Evolutionary conservation across 2,797 vertebrate species (phyloP), one percentile per base, ranked within the genome.

Genomic region (Antennarius maculatus): DNA sequence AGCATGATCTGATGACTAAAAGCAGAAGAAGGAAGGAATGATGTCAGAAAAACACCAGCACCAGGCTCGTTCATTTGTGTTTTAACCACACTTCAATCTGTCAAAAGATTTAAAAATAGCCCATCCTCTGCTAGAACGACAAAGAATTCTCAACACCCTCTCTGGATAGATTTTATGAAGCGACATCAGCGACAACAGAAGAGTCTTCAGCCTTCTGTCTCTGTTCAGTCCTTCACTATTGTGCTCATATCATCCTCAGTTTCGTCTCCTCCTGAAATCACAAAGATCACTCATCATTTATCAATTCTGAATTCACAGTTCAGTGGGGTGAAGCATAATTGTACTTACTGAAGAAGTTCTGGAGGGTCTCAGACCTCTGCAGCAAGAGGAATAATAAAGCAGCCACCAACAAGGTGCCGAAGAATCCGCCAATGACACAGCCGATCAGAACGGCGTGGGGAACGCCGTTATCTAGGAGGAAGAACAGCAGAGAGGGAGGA

Each of bases 381-480:
- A 92, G 47, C 11, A 54, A 2, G 12, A 7, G 1, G 41, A 60
- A 90, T 0, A 39, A 17, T 4, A 90, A 71, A 50, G 23, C 76
- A 34, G 72, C 79, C 50, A 90, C 76, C 68, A 89, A 15, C 53
- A 89, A 14, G 16, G 61, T 31, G 1, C 85, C 88, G 12, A 91
- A 84, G 69, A 90, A 89, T 17, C 70, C 88, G 1, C 91, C 91
- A 1, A 90, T 18, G 41, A 7, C 9, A 18, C 87, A 79, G 34
- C 87, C 89, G 27, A 90, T 71, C 42, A 90, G 77, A 23, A 15
- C 18, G 31, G 41, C 11, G 0, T 57, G 13, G 42, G 31, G 76
- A 2, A 7, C 15, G 51, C 82, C 67, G 0, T 58, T 53, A 57
- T 84, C 89, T 90, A 31, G 12, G 17, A 14, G 27, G 0, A 6